Evolutionary conservation across 1,140 invertebrate genomes (phyloP), one percentile per base, ranked within the genome.

Genomic region (Sycobia sp.): DNA sequence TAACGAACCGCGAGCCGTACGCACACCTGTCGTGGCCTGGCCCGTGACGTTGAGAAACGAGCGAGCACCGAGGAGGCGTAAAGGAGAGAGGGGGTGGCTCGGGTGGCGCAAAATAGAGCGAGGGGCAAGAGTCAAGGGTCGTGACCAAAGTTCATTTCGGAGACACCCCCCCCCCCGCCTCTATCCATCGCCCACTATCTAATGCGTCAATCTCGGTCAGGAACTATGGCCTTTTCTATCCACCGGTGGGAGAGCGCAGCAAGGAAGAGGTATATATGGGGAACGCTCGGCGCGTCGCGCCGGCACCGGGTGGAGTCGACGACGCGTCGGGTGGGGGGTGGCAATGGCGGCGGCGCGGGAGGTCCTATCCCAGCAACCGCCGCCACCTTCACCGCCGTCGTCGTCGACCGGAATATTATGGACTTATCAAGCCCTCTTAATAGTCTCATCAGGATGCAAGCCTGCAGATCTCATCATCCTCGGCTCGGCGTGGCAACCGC

Each of bases 371-470:
- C 29, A 34, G 39, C 5, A 43, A 43, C 29, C 29, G 29, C 29
- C 29, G 5, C 29, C 29, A 4, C 29, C 29, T 32, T 11, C 29
- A 11, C 29, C 29, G 29, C 5, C 29, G 29, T 32, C 29, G 29
- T 4, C 32, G 25, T 22, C n/a, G n/a, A 74, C 70, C 71, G 71
- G 74, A 78, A 78, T 79, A 79, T 79, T 77, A 79, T 76, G 71
- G 75, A 78, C 77, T 78, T 79, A 79, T 79, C 77, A 78, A 78
- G 74, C 75, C 71, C 76, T 78, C 76, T 72, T 79, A 79, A 79
- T 79, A 77, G 77, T 78, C 77, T 79, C 77, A 79, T 79, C 77
- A 79, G 75, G 74, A 79, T 79, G 76, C 77, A 77, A 76, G 73
- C 75, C 74, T 75, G 76, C 74, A 77, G 77, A 79, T 78, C 76